These are phyloP conservation scores for Maccullochella peelii DNA, from an alignment of 2,113 vertebrate species.

Conservation along the genomic window DNA sequence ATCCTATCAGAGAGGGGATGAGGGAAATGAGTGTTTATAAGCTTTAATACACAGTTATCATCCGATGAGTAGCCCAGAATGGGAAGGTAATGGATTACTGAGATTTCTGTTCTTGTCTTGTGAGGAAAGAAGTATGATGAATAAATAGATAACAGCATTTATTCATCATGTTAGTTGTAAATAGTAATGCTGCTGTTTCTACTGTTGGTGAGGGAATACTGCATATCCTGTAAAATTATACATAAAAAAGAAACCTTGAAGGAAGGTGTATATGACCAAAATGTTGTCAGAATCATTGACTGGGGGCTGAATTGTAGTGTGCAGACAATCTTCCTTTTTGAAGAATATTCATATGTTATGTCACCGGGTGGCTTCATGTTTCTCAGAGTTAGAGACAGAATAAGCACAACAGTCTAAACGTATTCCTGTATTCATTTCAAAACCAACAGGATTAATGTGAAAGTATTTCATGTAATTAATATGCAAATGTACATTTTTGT, in stretches of 20 bases:
- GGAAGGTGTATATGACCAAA: neutral
- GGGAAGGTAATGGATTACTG: neutral
- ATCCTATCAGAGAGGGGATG: too few relatives aligned
- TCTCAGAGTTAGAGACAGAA: neutral
- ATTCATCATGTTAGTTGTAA: neutral
- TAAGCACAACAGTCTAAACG: neutral
- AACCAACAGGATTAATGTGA: too few relatives aligned
- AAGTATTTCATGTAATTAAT: neutral
- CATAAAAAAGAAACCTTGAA: neutral
- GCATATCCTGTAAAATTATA: too few relatives aligned
- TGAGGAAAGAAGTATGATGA: neutral
- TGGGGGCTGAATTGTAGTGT: neutral
- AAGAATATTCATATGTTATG: neutral
- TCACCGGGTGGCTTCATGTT: neutral
- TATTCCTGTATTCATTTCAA: neutral
- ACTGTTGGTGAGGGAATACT: neutral
- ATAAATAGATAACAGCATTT: neutral
- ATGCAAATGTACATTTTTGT: neutral
- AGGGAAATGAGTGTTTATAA: neutral
- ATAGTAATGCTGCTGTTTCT: neutral
- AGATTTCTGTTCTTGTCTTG: neutral
- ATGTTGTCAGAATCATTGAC: neutral
- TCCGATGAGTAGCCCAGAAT: neutral
- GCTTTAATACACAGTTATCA: neutral
- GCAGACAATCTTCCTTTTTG: neutral